Evolutionary conservation across 1,140 invertebrate genomes (phyloP).

Genomic region (Zaprionus lachaisei): DNA sequence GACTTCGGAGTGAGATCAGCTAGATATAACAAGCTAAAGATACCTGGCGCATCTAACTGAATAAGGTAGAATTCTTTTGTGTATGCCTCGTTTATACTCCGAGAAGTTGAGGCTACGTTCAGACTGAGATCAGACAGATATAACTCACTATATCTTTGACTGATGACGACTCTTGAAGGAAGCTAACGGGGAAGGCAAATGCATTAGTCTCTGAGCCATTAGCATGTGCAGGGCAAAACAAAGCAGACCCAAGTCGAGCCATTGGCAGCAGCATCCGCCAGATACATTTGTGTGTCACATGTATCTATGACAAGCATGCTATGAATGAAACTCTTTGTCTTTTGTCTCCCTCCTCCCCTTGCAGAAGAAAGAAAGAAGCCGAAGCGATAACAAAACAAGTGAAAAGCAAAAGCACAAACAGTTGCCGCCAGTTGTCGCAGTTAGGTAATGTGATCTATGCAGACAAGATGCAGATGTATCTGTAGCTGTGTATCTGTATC

Average conservation of each 20-base stretch:
- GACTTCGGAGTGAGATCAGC: background rate
- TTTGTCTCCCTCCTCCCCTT: background rate
- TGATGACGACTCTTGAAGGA: background rate
- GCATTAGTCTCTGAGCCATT: slow-evolving; percentile 1
- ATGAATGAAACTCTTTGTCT: slow-evolving; percentile 75
- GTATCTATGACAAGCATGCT: slow-evolving; percentile 68
- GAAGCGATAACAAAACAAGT: slow-evolving; percentile 55
- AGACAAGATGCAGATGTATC: slow-evolving; percentile 18
- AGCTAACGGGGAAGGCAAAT: slow-evolving; percentile 13
- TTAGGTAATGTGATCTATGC: slow-evolving; percentile 78
- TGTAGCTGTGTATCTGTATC: slow-evolving; percentile 25
- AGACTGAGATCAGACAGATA: background rate
- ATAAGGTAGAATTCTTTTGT: background rate
- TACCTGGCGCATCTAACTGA: too few relatives aligned
- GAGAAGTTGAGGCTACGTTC: background rate
- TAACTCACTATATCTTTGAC: background rate
- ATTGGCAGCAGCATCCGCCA: slow-evolving; percentile 24
- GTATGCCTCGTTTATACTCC: background rate
- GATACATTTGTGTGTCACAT: slow-evolving; percentile 65
- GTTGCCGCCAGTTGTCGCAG: slow-evolving; percentile 54
- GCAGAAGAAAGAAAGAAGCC: slow-evolving; percentile 11
- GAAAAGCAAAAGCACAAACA: slow-evolving; percentile 63
- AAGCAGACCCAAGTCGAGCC: slow-evolving; percentile 3
- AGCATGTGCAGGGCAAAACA: slow-evolving; percentile 8
- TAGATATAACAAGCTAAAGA: background rate